phyloP scores from a whole-genome alignment of 2,888 invertebrate species.

The Eulithis testata region DNA sequence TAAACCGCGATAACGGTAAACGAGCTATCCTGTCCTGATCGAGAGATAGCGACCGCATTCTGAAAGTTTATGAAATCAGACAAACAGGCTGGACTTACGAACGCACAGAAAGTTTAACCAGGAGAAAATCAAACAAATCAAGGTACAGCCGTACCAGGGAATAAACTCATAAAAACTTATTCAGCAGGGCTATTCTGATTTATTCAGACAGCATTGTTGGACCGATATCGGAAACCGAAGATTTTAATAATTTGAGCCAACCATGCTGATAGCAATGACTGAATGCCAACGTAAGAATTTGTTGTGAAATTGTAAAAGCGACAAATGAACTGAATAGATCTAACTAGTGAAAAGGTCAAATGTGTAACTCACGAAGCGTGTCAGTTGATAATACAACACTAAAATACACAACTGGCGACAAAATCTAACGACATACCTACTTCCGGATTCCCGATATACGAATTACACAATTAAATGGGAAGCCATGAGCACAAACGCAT shows the following conservation, averaged over 20 bases:
- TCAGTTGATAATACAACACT: constrained; percentile 7
- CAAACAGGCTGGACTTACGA: background rate
- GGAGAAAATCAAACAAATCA: no score
- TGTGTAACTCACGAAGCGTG: constrained; percentile 7
- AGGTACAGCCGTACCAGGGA: no score
- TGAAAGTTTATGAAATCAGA: constrained; percentile 18
- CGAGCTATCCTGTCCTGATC: constrained; percentile 42
- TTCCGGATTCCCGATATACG: constrained; percentile 57
- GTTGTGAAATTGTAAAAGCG: background rate
- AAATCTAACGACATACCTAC: constrained; percentile 25
- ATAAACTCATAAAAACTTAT: no score
- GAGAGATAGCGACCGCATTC: constrained; percentile 27
- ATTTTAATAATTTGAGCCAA: no score
- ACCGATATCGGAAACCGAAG: no score
- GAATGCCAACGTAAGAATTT: background rate
- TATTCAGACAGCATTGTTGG: no score
- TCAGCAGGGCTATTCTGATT: no score
- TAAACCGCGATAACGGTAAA: constrained; percentile 58
- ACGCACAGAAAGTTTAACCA: no score
- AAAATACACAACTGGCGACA: constrained; percentile 19
- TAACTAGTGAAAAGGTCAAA: background rate
- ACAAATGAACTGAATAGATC: background rate
- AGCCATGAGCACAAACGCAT: constrained; percentile 46
- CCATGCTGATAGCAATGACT: no score
- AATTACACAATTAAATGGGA: constrained; percentile 66